These are phyloP conservation scores for Leptura quadrifasciata DNA, from an alignment of 2,888 invertebrate genomes.

Conservation along the genomic window DNA sequence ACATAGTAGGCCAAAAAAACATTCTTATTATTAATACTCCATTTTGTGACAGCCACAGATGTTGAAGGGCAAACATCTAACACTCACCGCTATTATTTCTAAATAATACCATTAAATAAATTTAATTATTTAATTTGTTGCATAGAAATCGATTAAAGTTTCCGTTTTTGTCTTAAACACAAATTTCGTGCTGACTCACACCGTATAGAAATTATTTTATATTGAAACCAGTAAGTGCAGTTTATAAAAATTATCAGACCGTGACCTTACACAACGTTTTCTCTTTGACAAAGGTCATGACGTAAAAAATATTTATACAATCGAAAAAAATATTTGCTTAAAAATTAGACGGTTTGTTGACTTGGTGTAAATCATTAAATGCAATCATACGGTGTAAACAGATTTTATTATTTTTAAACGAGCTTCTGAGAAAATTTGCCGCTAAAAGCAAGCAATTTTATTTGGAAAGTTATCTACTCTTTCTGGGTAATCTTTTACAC, in stretches of 20 bases:
- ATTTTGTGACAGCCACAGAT: no score
- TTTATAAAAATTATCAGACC: slow-evolving; percentile 53
- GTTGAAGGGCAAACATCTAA: not conserved
- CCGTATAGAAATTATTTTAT: slow-evolving; percentile 18
- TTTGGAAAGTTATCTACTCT: slow-evolving; percentile 18
- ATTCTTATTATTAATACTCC: no score
- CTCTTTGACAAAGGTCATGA: slow-evolving; percentile 57
- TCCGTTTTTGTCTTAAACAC: slow-evolving; percentile 21
- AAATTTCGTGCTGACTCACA: slow-evolving; percentile 15
- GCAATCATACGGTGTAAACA: slow-evolving; percentile 39
- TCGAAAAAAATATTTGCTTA: slow-evolving; percentile 43
- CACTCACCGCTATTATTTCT: not conserved
- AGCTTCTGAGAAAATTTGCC: slow-evolving; percentile 34
- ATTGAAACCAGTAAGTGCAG: slow-evolving; percentile 27
- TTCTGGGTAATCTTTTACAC: slow-evolving; percentile 8
- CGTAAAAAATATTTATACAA: slow-evolving; percentile 47
- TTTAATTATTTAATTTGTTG: slow-evolving; percentile 23
- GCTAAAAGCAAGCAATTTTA: slow-evolving; percentile 17
- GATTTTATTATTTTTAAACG: slow-evolving; percentile 37
- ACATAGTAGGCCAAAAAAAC: not conserved
- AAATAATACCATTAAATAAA: slow-evolving; percentile 9
- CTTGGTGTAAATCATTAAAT: slow-evolving; percentile 40
- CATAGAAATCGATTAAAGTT: slow-evolving; percentile 17
- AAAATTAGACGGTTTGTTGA: slow-evolving; percentile 43
- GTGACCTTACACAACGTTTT: slow-evolving; percentile 55